phyloP scores from a whole-genome alignment of 1,140 invertebrate genomes.

The Camponotus floridanus region DNA sequence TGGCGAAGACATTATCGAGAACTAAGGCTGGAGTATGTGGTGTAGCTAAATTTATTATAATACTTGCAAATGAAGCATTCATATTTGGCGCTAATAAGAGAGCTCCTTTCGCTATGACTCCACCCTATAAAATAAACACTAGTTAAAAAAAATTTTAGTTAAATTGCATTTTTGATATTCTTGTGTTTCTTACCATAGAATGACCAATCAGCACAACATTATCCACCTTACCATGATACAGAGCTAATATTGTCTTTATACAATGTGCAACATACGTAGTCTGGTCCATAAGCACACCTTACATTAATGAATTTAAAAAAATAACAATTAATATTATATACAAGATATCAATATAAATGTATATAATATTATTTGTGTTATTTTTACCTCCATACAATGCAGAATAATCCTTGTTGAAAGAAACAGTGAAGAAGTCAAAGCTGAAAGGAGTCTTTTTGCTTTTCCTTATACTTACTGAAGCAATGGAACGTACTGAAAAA shows the following conservation, averaged over 20 bases:
- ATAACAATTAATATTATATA: neutral
- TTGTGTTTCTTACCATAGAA: constrained; percentile 92
- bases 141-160: constrained; percentile 32
- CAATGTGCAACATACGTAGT: constrained; percentile 91
- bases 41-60: constrained; percentile 93
- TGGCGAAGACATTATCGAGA: constrained; percentile 89
- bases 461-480: constrained; percentile 95
- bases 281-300: constrained; percentile 91
- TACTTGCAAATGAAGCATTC: constrained; percentile 88
- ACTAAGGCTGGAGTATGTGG: constrained; percentile 93
- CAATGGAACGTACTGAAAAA: constrained; percentile 92
- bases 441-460: constrained; percentile 89
- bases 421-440: constrained; percentile 94
- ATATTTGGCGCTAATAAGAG: constrained; percentile 88
- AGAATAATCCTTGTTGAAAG: constrained; percentile 83
- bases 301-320: constrained; percentile 43
- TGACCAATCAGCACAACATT: constrained; percentile 94
- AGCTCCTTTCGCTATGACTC: constrained; percentile 92
- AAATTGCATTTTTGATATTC: constrained; percentile 27
- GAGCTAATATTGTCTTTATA: constrained; percentile 90
- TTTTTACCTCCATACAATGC: constrained; percentile 83
- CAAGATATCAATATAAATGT: neutral
- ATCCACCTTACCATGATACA: constrained; percentile 88
- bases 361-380: constrained; percentile 10
- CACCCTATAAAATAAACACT: constrained; percentile 89